Base-by-base conservation (phyloP, 1,140 invertebrate species). In the Zaprionus camerounensis region DNA sequence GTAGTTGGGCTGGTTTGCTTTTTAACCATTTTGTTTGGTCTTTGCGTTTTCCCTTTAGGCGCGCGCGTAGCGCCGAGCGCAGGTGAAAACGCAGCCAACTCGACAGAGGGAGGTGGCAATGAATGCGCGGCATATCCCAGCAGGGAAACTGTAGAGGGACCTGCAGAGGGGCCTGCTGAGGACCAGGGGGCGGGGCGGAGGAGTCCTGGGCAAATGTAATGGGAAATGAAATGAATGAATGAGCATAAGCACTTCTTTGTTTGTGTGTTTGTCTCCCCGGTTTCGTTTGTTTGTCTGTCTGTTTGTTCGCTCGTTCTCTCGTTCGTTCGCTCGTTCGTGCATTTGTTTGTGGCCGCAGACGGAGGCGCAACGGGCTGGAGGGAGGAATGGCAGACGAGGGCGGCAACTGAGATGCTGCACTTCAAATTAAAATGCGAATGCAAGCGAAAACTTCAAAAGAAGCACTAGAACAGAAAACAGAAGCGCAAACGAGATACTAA, bases 191-290 rank as follows among this genome's bases (percentile, higher is more conserved):
- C 3, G 38, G 24, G 12, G 24, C 31, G 15, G 26, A 58, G 20
- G 24, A 17, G 20, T 76, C 51, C 68, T 63, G 51, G 70, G 71
- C 59, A 78, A 78, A 78, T 90, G 85, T 90, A 90, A 90, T 90
- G 85, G 85, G 85, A 90, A 90, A 90, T 90, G 85, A 90, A 90
- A 90, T 90, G 85, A 90, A 90, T 90, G 85, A 90, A 90, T 90
- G 85, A 90, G 82, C 85, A 90, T 90, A 90, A 90, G 85, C 81
- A 90, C 85, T 91, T 90, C 79, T 90, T 90, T 88, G 82, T 87
- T 86, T 87, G 71, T 76, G 15, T 57, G 53, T 20, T 26, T 58
- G 36, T 68, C 55, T 68, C 41, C 28, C 65, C 24, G 22, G 34
- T 58, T 49, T 59, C 55, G 56, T 68, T 56, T 59, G 66, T 76